These are phyloP conservation scores for Chaunax sp. DNA, from an alignment of 2,797 vertebrate species.

Conservation along the genomic window DNA sequence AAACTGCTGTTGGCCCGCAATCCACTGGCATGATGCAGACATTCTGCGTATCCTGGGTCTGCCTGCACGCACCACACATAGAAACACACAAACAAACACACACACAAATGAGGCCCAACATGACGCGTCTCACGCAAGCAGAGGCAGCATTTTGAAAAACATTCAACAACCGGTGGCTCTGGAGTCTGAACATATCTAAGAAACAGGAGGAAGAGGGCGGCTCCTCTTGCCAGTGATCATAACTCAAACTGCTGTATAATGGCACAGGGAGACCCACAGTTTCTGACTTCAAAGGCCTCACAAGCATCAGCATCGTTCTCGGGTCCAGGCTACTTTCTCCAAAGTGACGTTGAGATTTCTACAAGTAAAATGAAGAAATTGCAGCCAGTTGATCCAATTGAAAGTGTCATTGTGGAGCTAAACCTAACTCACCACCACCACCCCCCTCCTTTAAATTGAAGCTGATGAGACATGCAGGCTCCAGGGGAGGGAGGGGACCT, in stretches of 20 bases:
- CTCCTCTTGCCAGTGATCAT: constrained; percentile 47
- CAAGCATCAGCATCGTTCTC: constrained; percentile 51
- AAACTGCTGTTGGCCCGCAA: constrained; percentile 80
- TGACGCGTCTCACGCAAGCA: constrained; percentile 86
- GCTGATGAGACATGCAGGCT: constrained; percentile 57
- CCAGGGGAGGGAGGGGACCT: constrained; percentile 39
- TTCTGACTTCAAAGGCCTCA: constrained; percentile 62
- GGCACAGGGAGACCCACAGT: constrained; percentile 43
- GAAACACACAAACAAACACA: constrained; percentile 49
- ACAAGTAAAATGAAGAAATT: constrained; percentile 63
- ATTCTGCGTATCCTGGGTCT: constrained; percentile 83
- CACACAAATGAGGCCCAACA: constrained; percentile 82
- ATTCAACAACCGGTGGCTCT: constrained; percentile 26
- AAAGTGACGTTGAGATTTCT: constrained; percentile 62
- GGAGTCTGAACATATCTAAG: constrained; percentile 44
- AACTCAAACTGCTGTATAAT: constrained; percentile 82
- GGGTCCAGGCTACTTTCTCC: constrained; percentile 28
- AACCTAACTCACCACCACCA: constrained; percentile 1
- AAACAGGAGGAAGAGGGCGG: constrained; percentile 37
- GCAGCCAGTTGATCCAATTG: constrained; percentile 60
- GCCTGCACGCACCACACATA: constrained; percentile 82
- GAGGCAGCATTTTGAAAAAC: constrained; percentile 55
- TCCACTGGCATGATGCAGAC: constrained; percentile 83
- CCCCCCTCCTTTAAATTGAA: constrained; percentile 31
- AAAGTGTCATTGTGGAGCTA: constrained; percentile 57